phyloP scores from a whole-genome alignment of 2,113 vertebrate genomes.

The Coturnix japonica region DNA sequence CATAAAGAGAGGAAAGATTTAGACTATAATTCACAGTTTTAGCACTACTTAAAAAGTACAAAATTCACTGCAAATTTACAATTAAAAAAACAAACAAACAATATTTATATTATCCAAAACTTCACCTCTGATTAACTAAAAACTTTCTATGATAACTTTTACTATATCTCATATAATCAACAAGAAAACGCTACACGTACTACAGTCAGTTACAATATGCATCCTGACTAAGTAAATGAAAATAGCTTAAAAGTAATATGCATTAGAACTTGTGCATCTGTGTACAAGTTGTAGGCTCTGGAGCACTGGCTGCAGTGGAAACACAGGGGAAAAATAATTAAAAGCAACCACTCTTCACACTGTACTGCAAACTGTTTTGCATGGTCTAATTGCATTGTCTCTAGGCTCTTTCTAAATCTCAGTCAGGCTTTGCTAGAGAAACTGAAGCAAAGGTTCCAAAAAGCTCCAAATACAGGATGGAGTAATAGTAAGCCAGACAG shows the following conservation, averaged over 20 bases:
- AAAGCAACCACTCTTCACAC: neutral
- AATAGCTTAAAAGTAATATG: neutral
- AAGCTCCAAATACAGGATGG: neutral
- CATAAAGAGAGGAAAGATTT: neutral
- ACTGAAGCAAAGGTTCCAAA: neutral
- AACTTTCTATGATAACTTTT: neutral
- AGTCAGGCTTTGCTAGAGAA: neutral
- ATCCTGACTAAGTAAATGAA: neutral
- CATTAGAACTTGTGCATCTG: neutral
- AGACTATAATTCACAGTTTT: neutral
- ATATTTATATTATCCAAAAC: neutral
- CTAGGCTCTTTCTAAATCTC: neutral
- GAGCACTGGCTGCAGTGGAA: neutral
- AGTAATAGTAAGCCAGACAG: neutral
- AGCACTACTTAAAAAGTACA: neutral
- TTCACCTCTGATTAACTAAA: neutral
- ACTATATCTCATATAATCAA: neutral
- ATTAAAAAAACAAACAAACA: neutral
- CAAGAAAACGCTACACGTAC: neutral
- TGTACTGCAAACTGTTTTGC: neutral
- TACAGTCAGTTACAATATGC: neutral
- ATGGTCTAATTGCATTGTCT: neutral
- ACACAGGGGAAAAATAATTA: neutral
- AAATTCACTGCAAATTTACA: neutral
- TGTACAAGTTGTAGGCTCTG: neutral